A percentile compares a stretch with the other conserved stretches of the same genome.
Evolutionary conservation across 2,797 vertebrate species (phyloP).

Genomic region (Chelonia mydas): DNA sequence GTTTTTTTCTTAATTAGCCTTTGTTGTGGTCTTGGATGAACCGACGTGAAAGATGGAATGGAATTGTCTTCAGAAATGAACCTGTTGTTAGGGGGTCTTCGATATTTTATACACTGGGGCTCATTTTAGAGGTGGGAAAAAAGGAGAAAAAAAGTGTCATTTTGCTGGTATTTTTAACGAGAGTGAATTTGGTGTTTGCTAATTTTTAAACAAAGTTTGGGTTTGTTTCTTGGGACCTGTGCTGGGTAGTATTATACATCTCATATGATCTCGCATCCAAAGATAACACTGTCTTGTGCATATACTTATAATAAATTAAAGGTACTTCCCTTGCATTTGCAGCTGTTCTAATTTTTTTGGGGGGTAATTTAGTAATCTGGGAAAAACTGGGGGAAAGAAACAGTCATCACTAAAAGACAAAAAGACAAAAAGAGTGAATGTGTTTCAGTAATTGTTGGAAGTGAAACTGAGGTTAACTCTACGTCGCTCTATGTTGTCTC

Average conservation of each 20-base stretch:
- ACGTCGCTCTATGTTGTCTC: background rate
- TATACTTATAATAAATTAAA: background rate
- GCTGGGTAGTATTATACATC: background rate
- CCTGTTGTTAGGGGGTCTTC: conserved; percentile 49
- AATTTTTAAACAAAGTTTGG: background rate
- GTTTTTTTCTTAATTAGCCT: conserved; percentile 78
- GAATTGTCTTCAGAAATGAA: conserved; percentile 66
- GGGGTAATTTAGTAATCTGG: background rate
- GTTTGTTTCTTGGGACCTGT: background rate
- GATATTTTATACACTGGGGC: conserved; percentile 27
- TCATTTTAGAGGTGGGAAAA: conserved; percentile 54
- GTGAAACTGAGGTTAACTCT: background rate
- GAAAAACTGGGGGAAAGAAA: background rate
- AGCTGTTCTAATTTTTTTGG: background rate
- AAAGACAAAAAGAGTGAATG: background rate
- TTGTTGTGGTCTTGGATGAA: conserved; percentile 77
- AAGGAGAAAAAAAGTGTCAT: conserved; percentile 24
- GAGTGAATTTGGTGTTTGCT: background rate
- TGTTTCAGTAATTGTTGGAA: background rate
- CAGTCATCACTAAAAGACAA: background rate
- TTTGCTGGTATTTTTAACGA: conserved; percentile 44
- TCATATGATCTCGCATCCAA: background rate
- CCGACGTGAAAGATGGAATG: conserved; percentile 65
- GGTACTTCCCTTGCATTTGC: background rate
- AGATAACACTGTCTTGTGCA: background rate